Percentiles rank a stretch among this genome's conserved stretches.
phyloP scores from a whole-genome alignment of 2,797 vertebrate species.

The Yasuhikotakia modesta region DNA sequence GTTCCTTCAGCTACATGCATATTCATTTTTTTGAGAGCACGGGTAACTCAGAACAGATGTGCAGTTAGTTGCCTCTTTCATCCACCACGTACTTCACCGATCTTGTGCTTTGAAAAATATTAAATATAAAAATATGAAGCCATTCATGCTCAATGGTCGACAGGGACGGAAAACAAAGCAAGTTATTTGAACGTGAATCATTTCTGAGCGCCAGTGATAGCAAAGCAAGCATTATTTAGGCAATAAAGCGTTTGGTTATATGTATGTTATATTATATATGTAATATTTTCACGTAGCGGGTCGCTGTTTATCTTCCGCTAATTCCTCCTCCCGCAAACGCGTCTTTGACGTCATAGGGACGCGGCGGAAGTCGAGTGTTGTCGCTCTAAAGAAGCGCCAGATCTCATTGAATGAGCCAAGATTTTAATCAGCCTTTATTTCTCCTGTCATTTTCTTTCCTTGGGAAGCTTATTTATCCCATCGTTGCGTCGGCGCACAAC shows the following conservation, averaged over 20 bases:
- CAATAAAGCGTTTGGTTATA: no score
- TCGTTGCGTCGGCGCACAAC: constrained; percentile 12
- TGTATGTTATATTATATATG: no score
- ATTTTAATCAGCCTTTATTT: constrained; percentile 34
- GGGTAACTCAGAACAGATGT: constrained; percentile 46
- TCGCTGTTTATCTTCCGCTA: no score
- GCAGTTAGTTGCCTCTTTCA: constrained; percentile 5
- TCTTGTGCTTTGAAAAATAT: neutral
- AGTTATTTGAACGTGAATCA: neutral
- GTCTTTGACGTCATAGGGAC: constrained; percentile 45
- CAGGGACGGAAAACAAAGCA: neutral
- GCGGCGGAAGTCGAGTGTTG: constrained; percentile 52
- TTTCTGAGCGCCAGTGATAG: no score
- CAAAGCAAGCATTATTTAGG: no score
- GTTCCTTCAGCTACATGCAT: neutral
- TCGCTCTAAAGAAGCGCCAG: constrained; percentile 55
- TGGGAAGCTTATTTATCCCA: neutral
- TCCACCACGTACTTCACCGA: neutral
- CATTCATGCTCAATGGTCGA: no score
- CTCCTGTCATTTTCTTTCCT: neutral
- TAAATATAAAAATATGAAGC: no score
- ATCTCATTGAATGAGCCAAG: constrained; percentile 57
- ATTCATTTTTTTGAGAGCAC: neutral
- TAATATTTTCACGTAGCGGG: neutral
- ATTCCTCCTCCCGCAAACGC: neutral